A percentile compares a stretch with the other conserved stretches of the same genome.
These are phyloP conservation scores for Channa maculata DNA, from an alignment of 2,113 vertebrate species.

Conservation along the genomic window DNA sequence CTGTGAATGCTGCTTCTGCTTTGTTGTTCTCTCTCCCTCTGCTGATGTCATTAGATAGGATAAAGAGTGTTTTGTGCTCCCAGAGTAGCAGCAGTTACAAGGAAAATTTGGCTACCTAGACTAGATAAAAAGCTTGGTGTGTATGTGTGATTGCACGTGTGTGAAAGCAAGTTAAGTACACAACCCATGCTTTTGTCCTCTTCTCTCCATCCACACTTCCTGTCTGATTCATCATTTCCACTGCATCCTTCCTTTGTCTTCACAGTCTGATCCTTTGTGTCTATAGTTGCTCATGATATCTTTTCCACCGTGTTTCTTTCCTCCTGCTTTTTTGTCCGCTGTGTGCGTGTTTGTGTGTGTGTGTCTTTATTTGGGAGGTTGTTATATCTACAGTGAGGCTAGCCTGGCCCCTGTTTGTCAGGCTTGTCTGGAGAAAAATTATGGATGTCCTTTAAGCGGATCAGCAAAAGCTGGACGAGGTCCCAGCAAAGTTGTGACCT, in stretches of 20 bases:
- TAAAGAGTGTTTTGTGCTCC: conserved; percentile 68
- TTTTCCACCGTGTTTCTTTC: conserved; percentile 46
- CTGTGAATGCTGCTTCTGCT: conserved; percentile 59
- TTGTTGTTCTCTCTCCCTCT: conserved; percentile 55
- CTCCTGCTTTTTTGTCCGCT: conserved; percentile 52
- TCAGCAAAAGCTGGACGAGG: conserved; percentile 83
- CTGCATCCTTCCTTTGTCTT: conserved; percentile 62
- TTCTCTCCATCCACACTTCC: conserved; percentile 55
- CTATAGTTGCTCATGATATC: conserved; percentile 59
- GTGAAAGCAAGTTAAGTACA: conserved; percentile 39
- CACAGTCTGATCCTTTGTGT: conserved; percentile 56
- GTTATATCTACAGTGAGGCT: conserved; percentile 77
- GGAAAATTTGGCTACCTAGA: conserved; percentile 61
- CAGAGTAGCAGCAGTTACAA: conserved; percentile 46
- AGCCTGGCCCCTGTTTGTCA: conserved; percentile 78
- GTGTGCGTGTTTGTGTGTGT: conserved; percentile 34
- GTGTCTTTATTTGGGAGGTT: conserved; percentile 66
- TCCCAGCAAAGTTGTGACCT: conserved; percentile 90
- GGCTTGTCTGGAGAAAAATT: conserved; percentile 82
- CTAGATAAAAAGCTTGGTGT: conserved; percentile 29
- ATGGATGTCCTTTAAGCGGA: conserved; percentile 74
- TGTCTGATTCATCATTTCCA: conserved; percentile 62
- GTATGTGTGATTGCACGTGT: conserved; percentile 26
- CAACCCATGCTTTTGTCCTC: conserved; percentile 42
- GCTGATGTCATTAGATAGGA: conserved; percentile 74